Evolutionary conservation across 2,797 vertebrate species (phyloP), one percentile per base, ranked within the genome.

Genomic region (Carduelis carduelis): DNA sequence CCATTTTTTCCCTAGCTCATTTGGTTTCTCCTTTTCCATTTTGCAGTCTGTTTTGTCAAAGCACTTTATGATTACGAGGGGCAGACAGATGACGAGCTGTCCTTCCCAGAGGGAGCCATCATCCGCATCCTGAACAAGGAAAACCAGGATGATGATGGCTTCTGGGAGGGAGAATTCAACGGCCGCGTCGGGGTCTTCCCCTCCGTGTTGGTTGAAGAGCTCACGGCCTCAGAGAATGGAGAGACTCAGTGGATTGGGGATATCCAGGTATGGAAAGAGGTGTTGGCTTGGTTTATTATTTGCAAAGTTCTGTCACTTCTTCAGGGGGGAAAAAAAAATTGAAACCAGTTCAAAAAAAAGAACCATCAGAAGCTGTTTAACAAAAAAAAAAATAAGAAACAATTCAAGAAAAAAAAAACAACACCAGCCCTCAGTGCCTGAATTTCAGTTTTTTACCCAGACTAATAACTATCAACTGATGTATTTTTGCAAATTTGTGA

Each of bases 11-110:
- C 28, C 1, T 5, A 13, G 7, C 47, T 76, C 23, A 49, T 0
- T 9, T 47, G 1, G 2, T 66, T 69, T 16, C 44, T 14, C 24
- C 47, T 85, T 79, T 86, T 52, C 78, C 69, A 8, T 68, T 89
- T 32, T 30, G 41, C 97, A 99, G 99, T 98, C 90, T 98, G 98
- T 97, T 99, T 98, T 72, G 99, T 99, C 49, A 99, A 99, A 97
- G 99, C 99, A 97, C 99, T 99, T 98, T 99, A 99, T 68, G 99
- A 99, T 93, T 99, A 99, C 3, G 99, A 99, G 91, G 99, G 99
- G 87, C 99, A 99, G 98, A 99, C 99, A 0, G 99, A 98, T 2
- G 99, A 99, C 4, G 99, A 99, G 94, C 98, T 99, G 44, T 99
- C 99, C 50, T 99, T 99, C 95, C 98, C 98, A 0, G 99, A 99